A percentile compares a stretch with the other conserved stretches of the same genome.
These are phyloP conservation scores for Stichodactyla mertensii DNA, from an alignment of 64 coral and sea anemone genomes.

Conservation along the genomic window DNA sequence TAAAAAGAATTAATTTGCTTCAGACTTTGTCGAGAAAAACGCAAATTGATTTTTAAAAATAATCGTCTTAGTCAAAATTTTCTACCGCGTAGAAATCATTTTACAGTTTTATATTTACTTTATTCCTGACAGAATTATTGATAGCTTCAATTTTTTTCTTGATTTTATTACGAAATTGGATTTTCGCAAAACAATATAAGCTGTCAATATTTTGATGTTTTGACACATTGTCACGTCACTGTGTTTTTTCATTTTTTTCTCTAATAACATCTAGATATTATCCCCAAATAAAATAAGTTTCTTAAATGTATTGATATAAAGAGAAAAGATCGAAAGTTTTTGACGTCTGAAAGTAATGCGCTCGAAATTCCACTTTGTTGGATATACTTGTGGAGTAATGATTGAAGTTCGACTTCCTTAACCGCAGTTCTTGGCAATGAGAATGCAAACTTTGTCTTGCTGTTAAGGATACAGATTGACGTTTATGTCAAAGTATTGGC, in stretches of 20 bases:
- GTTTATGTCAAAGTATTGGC: not conserved
- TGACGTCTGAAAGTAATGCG: not conserved
- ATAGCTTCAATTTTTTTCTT: not conserved
- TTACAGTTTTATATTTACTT: not conserved
- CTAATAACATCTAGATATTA: not conserved
- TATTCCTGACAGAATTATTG: not conserved
- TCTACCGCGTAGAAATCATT: not conserved
- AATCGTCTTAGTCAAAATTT: no score
- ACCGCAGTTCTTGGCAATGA: not conserved
- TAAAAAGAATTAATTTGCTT: no score
- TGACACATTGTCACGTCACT: not conserved
- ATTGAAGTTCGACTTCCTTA: constrained; percentile 7
- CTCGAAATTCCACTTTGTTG: not conserved
- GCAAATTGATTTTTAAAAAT: no score
- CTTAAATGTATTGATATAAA: not conserved
- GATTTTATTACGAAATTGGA: not conserved
- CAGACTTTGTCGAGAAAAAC: no score
- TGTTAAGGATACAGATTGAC: not conserved
- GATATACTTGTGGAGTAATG: not conserved
- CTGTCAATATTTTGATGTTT: not conserved
- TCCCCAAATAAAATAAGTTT: not conserved
- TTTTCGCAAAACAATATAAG: not conserved
- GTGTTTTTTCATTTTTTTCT: not conserved
- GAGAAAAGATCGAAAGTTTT: not conserved
- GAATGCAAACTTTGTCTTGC: not conserved